phyloP scores from a whole-genome alignment of 2,888 invertebrate genomes.

The Luffia ferchaultella region DNA sequence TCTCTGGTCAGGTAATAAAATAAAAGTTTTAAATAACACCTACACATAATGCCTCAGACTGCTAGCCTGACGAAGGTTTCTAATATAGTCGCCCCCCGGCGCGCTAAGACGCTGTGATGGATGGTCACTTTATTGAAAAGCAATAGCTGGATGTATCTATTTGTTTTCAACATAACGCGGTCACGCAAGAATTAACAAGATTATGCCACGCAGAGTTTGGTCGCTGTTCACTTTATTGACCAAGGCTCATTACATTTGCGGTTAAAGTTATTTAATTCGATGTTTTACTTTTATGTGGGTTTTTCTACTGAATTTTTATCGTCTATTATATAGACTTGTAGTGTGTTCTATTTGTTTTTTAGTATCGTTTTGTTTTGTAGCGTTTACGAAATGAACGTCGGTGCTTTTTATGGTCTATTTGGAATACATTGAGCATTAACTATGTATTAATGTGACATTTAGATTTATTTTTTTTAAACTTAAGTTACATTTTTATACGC shows the following conservation, averaged over 20 bases:
- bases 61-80: conserved; percentile 46
- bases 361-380: too few relatives aligned
- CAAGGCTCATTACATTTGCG: conserved; percentile 14
- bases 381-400: too few relatives aligned
- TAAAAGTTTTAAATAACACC: neutral
- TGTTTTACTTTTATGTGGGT: neutral
- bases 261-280: neutral
- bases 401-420: too few relatives aligned
- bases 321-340: too few relatives aligned
- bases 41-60: neutral
- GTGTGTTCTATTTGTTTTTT: neutral
- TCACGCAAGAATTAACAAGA: conserved; percentile 43
- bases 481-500: too few relatives aligned
- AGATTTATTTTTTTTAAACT: too few relatives aligned
- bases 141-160: conserved; percentile 30
- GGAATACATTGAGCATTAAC: too few relatives aligned
- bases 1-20: too few relatives aligned
- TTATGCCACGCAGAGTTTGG: too few relatives aligned
- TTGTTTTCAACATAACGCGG: conserved; percentile 30
- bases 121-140: conserved; percentile 59
- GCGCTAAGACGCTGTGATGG: conserved; percentile 55
- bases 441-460: too few relatives aligned
- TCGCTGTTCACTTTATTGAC: too few relatives aligned
- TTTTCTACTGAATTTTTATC: neutral
- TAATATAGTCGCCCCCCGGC: conserved; percentile 58